Percentiles rank a stretch among this genome's conserved stretches.
These are phyloP conservation scores for Sphaeramia orbicularis DNA, from an alignment of 2,797 vertebrate species.

Conservation along the genomic window DNA sequence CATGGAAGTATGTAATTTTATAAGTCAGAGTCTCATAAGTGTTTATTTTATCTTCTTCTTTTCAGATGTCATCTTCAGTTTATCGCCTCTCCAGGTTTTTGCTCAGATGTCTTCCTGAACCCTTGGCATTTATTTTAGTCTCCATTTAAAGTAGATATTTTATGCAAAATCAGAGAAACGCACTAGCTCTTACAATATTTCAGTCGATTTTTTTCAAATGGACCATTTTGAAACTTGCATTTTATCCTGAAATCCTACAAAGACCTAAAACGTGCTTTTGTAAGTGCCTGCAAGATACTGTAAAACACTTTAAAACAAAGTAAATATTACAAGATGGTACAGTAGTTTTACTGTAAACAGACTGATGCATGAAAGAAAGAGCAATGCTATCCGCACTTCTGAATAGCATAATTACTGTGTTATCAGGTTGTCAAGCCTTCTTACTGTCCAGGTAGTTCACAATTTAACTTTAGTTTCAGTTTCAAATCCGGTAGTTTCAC, in stretches of 20 bases:
- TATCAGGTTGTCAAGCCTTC: conserved; percentile 59
- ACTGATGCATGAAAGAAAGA: conserved; percentile 67
- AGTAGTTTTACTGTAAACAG: conserved; percentile 51
- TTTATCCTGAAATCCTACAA: conserved; percentile 53
- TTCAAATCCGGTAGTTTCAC: conserved; percentile 30
- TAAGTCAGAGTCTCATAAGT: neutral
- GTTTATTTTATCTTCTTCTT: conserved; percentile 29
- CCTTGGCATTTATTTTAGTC: conserved; percentile 25
- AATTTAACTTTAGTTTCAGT: conserved; percentile 35
- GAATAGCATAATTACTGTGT: conserved; percentile 41
- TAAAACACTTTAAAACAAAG: conserved; percentile 38
- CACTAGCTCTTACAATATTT: conserved; percentile 13
- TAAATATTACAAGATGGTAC: conserved; percentile 39
- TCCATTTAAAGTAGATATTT: conserved; percentile 43
- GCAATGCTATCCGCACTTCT: conserved; percentile 41
- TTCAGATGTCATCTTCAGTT: conserved; percentile 39
- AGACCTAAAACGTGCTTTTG: conserved; percentile 65
- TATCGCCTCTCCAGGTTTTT: conserved; percentile 31
- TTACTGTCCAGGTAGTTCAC: conserved; percentile 45
- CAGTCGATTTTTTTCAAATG: conserved; percentile 32
- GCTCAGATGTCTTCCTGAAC: conserved; percentile 58
- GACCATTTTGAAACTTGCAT: conserved; percentile 45
- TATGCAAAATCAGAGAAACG: conserved; percentile 46
- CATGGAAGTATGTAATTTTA: neutral
- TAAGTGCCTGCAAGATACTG: conserved; percentile 77